These are phyloP conservation scores for Lepas anatifera DNA, from an alignment of 2,888 invertebrate genomes.

Conservation along the genomic window DNA sequence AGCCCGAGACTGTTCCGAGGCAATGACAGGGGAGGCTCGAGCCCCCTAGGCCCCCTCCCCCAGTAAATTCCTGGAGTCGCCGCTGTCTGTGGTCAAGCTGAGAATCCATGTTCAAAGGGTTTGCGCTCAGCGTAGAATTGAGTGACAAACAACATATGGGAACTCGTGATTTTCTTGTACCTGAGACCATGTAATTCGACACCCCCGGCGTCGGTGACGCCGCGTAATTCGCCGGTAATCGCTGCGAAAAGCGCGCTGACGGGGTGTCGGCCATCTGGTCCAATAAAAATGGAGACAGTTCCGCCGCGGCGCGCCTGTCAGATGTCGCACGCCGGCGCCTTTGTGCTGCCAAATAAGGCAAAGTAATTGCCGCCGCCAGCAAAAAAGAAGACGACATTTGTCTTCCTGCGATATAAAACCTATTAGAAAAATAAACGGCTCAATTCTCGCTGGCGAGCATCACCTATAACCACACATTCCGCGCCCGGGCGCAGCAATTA, in stretches of 20 bases:
- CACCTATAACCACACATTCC: constrained; percentile 7
- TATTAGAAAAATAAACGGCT: constrained; percentile 12
- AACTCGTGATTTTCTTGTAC: no score
- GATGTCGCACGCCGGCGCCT: neutral
- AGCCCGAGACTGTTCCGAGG: no score
- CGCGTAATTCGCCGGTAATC: neutral
- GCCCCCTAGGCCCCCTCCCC: no score
- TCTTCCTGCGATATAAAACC: constrained; percentile 8
- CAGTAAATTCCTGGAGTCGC: no score
- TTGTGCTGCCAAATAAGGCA: constrained; percentile 8
- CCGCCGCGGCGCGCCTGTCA: neutral
- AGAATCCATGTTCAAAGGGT: no score
- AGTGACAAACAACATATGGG: no score
- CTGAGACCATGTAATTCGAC: no score
- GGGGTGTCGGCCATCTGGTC: neutral
- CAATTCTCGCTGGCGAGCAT: constrained; percentile 4
- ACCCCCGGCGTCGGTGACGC: neutral
- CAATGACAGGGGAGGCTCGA: no score
- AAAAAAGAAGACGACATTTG: constrained; percentile 10
- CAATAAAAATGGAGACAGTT: constrained; percentile 4
- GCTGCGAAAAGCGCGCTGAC: neutral
- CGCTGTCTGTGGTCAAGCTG: no score
- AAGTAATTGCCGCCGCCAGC: neutral
- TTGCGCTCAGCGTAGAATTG: no score
- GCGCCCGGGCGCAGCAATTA: neutral